phyloP scores from a whole-genome alignment of 2,888 invertebrate genomes.

The Cactoblastis cactorum region DNA sequence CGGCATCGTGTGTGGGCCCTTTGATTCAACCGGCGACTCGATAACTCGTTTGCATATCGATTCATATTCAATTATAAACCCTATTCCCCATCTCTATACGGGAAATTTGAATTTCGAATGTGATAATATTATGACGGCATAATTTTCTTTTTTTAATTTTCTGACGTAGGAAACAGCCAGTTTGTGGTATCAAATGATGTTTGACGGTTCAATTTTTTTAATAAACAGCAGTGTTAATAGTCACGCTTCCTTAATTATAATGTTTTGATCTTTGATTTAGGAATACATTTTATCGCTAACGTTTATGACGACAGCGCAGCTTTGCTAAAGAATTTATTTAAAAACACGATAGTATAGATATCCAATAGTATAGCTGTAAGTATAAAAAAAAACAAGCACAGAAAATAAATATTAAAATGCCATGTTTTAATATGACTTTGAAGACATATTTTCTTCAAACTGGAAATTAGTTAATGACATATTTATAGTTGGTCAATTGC shows the following conservation, averaged over 20 bases:
- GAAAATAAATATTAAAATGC: no score
- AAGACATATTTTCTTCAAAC: no score
- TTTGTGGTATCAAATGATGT: conserved; percentile 37
- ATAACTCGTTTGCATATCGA: conserved; percentile 15
- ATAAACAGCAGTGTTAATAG: conserved; percentile 19
- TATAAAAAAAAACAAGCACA: no score
- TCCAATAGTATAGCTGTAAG: no score
- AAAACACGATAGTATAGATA: no score
- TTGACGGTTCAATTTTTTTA: conserved; percentile 27
- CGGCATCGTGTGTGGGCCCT: conserved; percentile 56
- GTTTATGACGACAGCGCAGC: conserved; percentile 9
- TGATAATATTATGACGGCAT: conserved; percentile 10
- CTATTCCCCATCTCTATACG: conserved; percentile 12
- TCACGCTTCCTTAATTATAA: conserved; percentile 24
- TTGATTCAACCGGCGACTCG: conserved; percentile 34
- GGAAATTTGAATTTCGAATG: conserved; percentile 11
- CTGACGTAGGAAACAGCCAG: conserved; percentile 23
- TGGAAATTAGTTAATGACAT: no score
- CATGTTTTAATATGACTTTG: no score
- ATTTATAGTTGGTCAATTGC: no score
- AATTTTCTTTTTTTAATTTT: conserved; percentile 17
- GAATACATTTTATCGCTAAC: conserved; percentile 15
- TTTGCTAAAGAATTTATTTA: not conserved
- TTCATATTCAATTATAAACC: conserved; percentile 13
- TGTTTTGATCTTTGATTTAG: conserved; percentile 21